Percentiles rank a stretch among this genome's conserved stretches.
Conservation (phyloP, 2,888 invertebrate genomes). For the Amblyteles armatorius region DNA sequence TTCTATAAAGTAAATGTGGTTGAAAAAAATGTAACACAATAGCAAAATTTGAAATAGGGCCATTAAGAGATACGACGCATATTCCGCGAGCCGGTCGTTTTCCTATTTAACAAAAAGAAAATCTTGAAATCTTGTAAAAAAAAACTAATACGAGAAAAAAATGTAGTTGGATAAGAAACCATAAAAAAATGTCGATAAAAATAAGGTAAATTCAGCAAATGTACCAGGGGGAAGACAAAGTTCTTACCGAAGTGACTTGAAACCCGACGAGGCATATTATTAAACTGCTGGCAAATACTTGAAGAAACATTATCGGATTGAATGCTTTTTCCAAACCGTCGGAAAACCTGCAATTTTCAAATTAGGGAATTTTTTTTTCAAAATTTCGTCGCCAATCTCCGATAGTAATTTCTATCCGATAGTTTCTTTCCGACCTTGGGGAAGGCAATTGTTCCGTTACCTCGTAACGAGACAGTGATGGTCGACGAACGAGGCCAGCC, state of each 20-base stretch:
- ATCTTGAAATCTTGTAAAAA: background rate
- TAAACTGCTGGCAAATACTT: conserved; percentile 75
- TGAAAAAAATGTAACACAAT: too few species aligned
- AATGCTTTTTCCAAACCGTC: conserved; percentile 75
- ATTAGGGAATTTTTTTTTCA: background rate
- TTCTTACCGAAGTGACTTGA: conserved; percentile 73
- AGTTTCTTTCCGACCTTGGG: background rate
- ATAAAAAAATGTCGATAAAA: background rate
- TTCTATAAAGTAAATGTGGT: too few species aligned
- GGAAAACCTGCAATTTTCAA: conserved; percentile 73
- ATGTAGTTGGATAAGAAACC: too few species aligned
- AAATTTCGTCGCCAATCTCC: background rate
- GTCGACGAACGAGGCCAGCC: conserved; percentile 42
- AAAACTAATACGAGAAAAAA: background rate
- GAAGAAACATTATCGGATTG: conserved; percentile 74
- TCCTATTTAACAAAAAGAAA: too few species aligned
- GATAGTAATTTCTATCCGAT: background rate
- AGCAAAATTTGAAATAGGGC: too few species aligned
- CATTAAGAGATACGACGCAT: too few species aligned
- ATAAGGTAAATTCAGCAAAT: background rate
- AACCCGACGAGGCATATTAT: conserved; percentile 77
- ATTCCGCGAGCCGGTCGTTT: too few species aligned
- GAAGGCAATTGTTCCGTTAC: conserved; percentile 46
- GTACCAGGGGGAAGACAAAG: background rate
- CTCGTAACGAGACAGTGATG: conserved; percentile 68